These are phyloP conservation scores for Chirona hameri DNA, from an alignment of 2,888 invertebrate species.

Conservation along the genomic window DNA sequence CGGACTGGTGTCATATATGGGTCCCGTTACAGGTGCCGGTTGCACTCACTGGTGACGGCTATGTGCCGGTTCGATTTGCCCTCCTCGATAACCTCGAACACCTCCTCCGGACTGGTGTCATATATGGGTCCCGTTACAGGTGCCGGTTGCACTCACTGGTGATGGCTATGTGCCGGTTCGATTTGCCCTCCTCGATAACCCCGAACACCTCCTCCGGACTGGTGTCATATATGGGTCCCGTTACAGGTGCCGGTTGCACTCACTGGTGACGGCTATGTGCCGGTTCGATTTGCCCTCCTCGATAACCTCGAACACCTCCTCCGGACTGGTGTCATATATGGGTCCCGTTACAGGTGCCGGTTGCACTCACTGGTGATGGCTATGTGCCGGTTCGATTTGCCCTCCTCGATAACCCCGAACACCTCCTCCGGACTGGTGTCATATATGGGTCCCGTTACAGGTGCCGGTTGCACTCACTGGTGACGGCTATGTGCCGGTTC, in stretches of 20 bases:
- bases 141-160: conserved; percentile 71
- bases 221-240: too few relatives aligned
- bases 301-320: conserved; percentile 98
- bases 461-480: conserved; percentile 67
- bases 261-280: conserved; percentile 99
- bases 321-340: too few relatives aligned
- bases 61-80: too few relatives aligned
- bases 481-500: conserved; percentile 98
- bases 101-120: too few relatives aligned
- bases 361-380: conserved; percentile 92
- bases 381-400: conserved; percentile 98
- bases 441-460: too few relatives aligned
- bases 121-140: too few relatives aligned
- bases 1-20: too few relatives aligned
- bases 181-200: conserved; percentile 98
- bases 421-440: conserved; percentile 99
- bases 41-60: too few relatives aligned
- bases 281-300: conserved; percentile 99
- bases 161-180: conserved; percentile 98
- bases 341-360: too few relatives aligned
- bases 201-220: conserved; percentile 99
- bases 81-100: too few relatives aligned
- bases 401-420: conserved; percentile 98
- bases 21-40: too few relatives aligned
- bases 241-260: conserved; percentile 49